Evolutionary conservation across 2,797 vertebrate genomes (phyloP).

Genomic region (Triplophysa yarkandensis): DNA sequence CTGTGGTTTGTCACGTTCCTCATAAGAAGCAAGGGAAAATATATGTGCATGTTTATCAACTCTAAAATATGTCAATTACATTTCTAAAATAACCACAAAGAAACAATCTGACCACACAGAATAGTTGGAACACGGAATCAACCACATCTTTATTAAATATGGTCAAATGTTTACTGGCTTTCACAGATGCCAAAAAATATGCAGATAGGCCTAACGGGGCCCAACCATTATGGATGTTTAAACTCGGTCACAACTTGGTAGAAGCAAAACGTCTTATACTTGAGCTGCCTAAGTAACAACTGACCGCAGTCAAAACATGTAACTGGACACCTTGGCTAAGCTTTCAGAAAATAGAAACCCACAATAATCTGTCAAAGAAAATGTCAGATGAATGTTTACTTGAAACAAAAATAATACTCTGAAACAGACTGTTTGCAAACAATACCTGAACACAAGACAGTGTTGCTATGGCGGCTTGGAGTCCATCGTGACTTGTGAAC

Average conservation of each 20-base stretch:
- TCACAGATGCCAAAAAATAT: slow-evolving; percentile 16
- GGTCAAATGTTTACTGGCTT: background rate
- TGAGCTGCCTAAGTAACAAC: slow-evolving; percentile 19
- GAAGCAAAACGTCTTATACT: slow-evolving; percentile 14
- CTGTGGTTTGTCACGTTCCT: slow-evolving; percentile 50
- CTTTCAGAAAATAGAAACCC: slow-evolving; percentile 10
- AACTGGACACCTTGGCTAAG: slow-evolving; percentile 21
- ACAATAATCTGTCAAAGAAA: slow-evolving; percentile 19
- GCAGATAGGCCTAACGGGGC: background rate
- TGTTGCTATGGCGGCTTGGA: background rate
- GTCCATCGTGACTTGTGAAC: slow-evolving; percentile 2
- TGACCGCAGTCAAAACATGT: slow-evolving; percentile 20
- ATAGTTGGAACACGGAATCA: slow-evolving; percentile 21
- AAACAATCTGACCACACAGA: slow-evolving; percentile 43
- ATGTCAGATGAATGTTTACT: background rate
- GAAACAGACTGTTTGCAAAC: background rate
- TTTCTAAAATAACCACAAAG: slow-evolving; percentile 23
- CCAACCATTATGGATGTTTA: background rate
- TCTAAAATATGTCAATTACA: slow-evolving; percentile 26
- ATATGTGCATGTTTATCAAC: slow-evolving; percentile 25
- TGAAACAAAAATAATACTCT: background rate
- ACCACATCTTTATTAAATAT: background rate
- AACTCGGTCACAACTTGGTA: background rate
- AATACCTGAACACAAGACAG: background rate
- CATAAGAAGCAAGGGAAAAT: slow-evolving; percentile 15